A percentile compares a stretch with the other conserved stretches of the same genome.
Evolutionary conservation across 2,888 invertebrate species (phyloP).

Genomic region (Amphiduros pacificus): DNA sequence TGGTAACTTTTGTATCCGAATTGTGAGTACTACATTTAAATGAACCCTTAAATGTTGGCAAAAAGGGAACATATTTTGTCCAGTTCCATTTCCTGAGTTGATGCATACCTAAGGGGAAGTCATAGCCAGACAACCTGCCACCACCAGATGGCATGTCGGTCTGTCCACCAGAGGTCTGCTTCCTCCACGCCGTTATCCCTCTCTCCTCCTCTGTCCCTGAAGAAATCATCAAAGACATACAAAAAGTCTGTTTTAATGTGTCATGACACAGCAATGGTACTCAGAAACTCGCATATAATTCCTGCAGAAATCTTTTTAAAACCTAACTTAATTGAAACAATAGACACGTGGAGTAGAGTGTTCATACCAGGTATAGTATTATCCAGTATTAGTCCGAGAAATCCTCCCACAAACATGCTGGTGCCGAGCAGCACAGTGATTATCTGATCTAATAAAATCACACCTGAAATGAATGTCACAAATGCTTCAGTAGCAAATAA

Average conservation of each 20-base stretch:
- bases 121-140: not conserved
- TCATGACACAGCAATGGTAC: no score
- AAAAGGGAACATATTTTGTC: constrained; percentile 11
- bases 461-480: no score
- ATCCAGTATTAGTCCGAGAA: constrained; percentile 58
- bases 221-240: not conserved
- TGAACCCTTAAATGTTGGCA: constrained; percentile 10
- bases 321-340: no score
- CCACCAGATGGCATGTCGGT: not conserved
- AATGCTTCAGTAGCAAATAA: no score
- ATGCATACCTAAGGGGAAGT: constrained; percentile 9
- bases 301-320: no score
- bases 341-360: not conserved
- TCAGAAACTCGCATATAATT: no score
- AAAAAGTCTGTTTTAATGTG: no score
- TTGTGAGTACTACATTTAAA: no score
- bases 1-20: no score
- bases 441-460: constrained; percentile 16
- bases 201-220: constrained; percentile 13
- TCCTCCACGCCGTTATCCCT: not conserved
- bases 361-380: constrained; percentile 54
- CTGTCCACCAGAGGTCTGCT: not conserved
- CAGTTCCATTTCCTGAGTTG: not conserved
- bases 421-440: constrained; percentile 47
- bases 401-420: constrained; percentile 59